Conservation (phyloP, 2,888 invertebrate genomes). For the Physocephala rufipes region DNA sequence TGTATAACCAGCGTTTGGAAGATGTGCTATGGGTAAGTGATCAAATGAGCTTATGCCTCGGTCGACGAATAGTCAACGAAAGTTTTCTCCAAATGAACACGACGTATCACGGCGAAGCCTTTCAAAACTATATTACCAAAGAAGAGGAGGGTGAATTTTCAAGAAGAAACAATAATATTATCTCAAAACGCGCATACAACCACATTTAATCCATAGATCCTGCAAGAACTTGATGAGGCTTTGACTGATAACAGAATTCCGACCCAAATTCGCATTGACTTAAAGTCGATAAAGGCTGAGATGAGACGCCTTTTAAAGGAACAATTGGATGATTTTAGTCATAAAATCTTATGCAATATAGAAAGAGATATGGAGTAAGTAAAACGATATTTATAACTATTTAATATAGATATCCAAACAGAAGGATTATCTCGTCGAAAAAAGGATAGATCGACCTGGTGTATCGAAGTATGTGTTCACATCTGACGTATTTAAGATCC, state of each 20-base stretch:
- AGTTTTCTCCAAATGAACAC: no score
- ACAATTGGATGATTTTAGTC: conserved; percentile 63
- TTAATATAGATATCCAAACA: background rate
- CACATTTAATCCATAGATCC: conserved; percentile 50
- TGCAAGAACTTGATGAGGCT: conserved; percentile 61
- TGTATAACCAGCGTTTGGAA: conserved; percentile 59
- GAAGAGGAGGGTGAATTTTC: no score
- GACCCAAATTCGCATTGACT: conserved; percentile 53
- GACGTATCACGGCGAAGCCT: no score
- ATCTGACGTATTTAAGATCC: conserved; percentile 62
- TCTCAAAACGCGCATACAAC: no score
- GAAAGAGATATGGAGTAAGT: conserved; percentile 65
- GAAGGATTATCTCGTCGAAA: conserved; percentile 12
- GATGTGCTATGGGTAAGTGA: conserved; percentile 62
- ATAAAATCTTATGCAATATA: conserved; percentile 64
- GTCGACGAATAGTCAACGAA: no score
- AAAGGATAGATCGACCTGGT: conserved; percentile 59
- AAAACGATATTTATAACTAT: background rate
- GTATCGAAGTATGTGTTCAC: conserved; percentile 61
- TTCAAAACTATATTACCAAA: no score
- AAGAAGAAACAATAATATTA: background rate
- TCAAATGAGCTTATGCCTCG: no score
- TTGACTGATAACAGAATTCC: conserved; percentile 51
- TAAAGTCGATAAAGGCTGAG: conserved; percentile 63
- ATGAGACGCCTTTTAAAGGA: conserved; percentile 59